These are phyloP conservation scores for Gorsachius magnificus DNA, from an alignment of 2,797 vertebrate genomes.

Conservation along the genomic window DNA sequence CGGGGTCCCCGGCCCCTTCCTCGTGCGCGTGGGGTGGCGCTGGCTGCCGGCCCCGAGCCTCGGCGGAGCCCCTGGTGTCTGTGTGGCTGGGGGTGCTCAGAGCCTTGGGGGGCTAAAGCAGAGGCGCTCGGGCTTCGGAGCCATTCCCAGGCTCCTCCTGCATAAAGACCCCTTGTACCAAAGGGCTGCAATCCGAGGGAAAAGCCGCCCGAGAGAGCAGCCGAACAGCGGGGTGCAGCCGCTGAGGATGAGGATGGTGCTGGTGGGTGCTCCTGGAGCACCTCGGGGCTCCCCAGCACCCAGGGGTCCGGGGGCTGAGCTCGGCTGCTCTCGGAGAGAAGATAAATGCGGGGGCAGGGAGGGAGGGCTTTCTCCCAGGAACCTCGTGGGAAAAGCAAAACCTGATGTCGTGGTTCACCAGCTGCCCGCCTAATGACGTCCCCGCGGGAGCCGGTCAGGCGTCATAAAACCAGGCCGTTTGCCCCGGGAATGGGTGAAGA, in stretches of 20 bases:
- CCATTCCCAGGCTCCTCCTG: not conserved
- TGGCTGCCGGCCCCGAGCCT: rapidly evolving
- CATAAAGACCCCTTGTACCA: rapidly evolving
- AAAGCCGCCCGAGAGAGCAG: rapidly evolving
- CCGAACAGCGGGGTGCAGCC: rapidly evolving
- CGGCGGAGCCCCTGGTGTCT: rapidly evolving
- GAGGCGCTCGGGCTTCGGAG: not conserved
- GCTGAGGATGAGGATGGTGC: not conserved
- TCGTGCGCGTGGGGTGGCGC: rapidly evolving
- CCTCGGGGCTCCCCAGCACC: rapidly evolving
- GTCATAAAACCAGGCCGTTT: slow-evolving; percentile 3
- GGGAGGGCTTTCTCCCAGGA: not conserved
- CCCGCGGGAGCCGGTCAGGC: slow-evolving; percentile 12
- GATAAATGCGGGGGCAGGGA: not conserved
- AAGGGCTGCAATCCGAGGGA: not conserved
- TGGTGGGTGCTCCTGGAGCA: not conserved
- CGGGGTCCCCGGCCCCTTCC: not conserved
- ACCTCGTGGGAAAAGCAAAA: slow-evolving; percentile 42
- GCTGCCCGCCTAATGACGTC: slow-evolving; percentile 16
- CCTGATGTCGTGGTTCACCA: slow-evolving; percentile 36
- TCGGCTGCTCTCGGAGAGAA: not conserved
- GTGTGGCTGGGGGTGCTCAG: not conserved
- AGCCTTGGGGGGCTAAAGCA: not conserved
- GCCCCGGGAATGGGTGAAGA: slow-evolving; percentile 5
- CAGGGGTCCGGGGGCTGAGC: not conserved